Percentiles rank a stretch among this genome's conserved stretches.
These are phyloP conservation scores for Mesoligia furuncula DNA, from an alignment of 2,888 invertebrate genomes.

Conservation along the genomic window DNA sequence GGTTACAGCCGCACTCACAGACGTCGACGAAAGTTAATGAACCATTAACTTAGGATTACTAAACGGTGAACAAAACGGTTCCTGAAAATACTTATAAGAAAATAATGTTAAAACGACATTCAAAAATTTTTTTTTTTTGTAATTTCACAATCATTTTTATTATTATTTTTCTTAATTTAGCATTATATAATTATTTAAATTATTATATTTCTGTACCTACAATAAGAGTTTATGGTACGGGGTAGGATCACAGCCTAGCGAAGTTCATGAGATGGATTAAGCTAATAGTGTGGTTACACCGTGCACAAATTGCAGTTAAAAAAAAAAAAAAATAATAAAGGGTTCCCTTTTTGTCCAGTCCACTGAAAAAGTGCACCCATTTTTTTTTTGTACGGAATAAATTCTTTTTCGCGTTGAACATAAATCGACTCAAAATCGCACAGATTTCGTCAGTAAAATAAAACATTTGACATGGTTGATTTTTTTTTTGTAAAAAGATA, in stretches of 20 bases:
- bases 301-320: not conserved
- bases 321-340: no score
- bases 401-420: not conserved
- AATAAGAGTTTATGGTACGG: slow-evolving; percentile 50
- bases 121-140: no score
- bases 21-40: not conserved
- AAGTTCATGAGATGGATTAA: slow-evolving; percentile 51
- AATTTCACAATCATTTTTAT: not conserved
- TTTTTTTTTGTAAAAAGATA: not conserved
- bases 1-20: not conserved
- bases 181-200: not conserved
- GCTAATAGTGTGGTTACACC: slow-evolving; percentile 51
- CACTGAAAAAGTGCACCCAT: not conserved
- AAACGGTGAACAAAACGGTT: not conserved
- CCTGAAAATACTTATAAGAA: not conserved
- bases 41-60: not conserved
- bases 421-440: not conserved
- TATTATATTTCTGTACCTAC: slow-evolving; percentile 38
- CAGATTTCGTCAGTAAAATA: not conserved
- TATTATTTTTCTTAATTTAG: not conserved
- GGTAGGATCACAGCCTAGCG: slow-evolving; percentile 54
- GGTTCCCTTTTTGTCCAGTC: not conserved
- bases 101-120: no score
- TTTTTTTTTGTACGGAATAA: not conserved
- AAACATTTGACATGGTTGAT: not conserved